Evolutionary conservation across 2,888 invertebrate species (phyloP), one percentile per base, ranked within the genome.

Genomic region (Pammene aurita): DNA sequence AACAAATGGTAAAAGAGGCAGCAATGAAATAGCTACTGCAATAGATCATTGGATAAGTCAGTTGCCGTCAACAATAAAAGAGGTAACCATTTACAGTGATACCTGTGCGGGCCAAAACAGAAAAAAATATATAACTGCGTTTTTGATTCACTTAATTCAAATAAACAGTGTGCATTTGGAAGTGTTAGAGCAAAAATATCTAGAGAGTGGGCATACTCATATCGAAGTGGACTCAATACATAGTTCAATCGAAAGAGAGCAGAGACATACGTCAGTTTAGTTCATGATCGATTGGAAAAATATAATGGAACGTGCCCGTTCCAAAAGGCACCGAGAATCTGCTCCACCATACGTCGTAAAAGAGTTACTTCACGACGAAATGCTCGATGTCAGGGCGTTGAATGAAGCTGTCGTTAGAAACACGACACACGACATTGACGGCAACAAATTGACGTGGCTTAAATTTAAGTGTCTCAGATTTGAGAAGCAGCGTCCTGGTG

Each of bases 291-390:
- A 66, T 41, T 70, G 70, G 62, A 70, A 70, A 42, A 48, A 48
- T 46, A 66, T 70, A n/a, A 66, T 66, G 70, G 26, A 38, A 26
- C 58, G 54, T 52, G 58, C 70, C 34, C 34, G 70, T 18, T 70
- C 70, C 70, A 66, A 62, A 38, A 66, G 66, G 56, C 66, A 70
- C n/a, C n/a, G n/a, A n/a, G n/a, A n/a, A n/a, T n/a, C n/a, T n/a
- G n/a, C n/a, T n/a, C n/a, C n/a, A n/a, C n/a, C n/a, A n/a, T n/a
- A n/a, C n/a, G n/a, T n/a, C n/a, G n/a, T n/a, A n/a, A n/a, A n/a
- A n/a, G n/a, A n/a, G n/a, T n/a, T n/a, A n/a, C n/a, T n/a, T n/a
- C n/a, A n/a, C n/a, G n/a, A n/a, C n/a, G n/a, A n/a, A n/a, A n/a
- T n/a, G n/a, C n/a, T n/a, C n/a, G n/a, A n/a, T n/a, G n/a, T n/a